Base-by-base conservation (phyloP, 1,140 invertebrate species). In the Pomacea maculata region DNA sequence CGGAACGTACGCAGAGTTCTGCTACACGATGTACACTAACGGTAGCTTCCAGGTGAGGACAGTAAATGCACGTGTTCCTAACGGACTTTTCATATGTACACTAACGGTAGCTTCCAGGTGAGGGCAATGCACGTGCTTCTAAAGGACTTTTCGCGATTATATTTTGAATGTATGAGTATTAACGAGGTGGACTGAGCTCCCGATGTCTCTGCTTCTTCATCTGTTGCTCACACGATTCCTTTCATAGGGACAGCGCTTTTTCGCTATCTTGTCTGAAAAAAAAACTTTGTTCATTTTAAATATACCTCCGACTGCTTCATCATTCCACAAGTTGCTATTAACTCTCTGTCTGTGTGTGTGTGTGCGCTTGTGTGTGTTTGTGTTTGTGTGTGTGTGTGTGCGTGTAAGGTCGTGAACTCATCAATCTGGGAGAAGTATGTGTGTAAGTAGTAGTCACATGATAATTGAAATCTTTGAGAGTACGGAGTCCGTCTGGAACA, bases 301-400 rank as follows among this genome's bases (percentile, higher is more conserved):
- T 45, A 45, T 45, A 45, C 6, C 34, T 6, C 6, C 34, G 34
- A 6, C 34, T 45, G 34, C 34, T 2, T 0, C 6, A 45, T 45
- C 6, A 25, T 45, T 45, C 34, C 34, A 4, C 34, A 2, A 45
- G 34, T 45, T 45, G 34, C 34, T 45, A 45, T 45, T 45, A 45
- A 45, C 2, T 45, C 6, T 45, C 34, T 25, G 25, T 25, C 0
- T 25, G 25, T 25, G 25, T 25, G 25, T 25, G 25, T 25, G 25
- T 25, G 55, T 10, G 14, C 55, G 14, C 55, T 12, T 65, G 75
- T 14, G 11, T 76, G 75, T 63, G 57, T 29, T 11, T 65, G 75
- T 64, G 5, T 76, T 61, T 76, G 6, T 29, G 61, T 65, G 55
- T 64, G 75, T 76, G 45, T 61, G 55, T 75, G 54, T 61, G 21